Conservation (phyloP, 2,888 invertebrate genomes). For the Agriopis aurantiaria region DNA sequence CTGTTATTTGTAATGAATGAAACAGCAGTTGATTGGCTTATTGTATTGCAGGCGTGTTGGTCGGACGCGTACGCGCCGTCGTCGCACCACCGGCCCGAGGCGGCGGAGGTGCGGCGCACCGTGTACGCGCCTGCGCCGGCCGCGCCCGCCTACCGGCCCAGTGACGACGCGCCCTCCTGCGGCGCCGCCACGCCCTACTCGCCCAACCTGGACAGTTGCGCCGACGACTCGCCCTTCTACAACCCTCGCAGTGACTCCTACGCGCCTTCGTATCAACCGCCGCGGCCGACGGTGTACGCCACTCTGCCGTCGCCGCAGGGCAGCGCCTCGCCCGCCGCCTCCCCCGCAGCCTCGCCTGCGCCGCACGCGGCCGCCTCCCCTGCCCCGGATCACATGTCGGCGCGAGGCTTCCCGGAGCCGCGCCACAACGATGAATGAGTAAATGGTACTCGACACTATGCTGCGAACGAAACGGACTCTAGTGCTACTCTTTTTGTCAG, state of each 20-base stretch:
- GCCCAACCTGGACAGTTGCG: constrained; percentile 76
- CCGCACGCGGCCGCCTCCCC: constrained; percentile 53
- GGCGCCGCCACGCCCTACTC: constrained; percentile 84
- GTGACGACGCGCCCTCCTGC: constrained; percentile 83
- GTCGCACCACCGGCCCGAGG: constrained; percentile 86
- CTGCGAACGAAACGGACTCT: too few relatives aligned
- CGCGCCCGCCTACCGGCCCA: constrained; percentile 78
- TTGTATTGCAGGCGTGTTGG: constrained; percentile 77
- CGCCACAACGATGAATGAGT: constrained; percentile 64
- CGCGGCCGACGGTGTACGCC: constrained; percentile 82
- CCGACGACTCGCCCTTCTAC: constrained; percentile 83
- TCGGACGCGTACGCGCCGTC: constrained; percentile 89
- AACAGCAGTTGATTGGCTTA: too few relatives aligned
- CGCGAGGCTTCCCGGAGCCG: constrained; percentile 67
- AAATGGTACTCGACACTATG: too few relatives aligned
- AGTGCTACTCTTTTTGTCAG: too few relatives aligned
- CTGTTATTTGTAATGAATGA: too few relatives aligned
- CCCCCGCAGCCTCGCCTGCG: constrained; percentile 71
- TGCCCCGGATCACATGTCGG: constrained; percentile 60
- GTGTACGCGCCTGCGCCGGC: constrained; percentile 84
- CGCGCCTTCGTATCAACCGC: constrained; percentile 82
- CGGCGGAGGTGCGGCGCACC: constrained; percentile 83
- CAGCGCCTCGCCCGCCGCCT: constrained; percentile 74
- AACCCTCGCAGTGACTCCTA: constrained; percentile 84
- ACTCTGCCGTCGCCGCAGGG: constrained; percentile 79